phyloP scores from a whole-genome alignment of 2,797 vertebrate species.

The Ateles fusciceps region DNA sequence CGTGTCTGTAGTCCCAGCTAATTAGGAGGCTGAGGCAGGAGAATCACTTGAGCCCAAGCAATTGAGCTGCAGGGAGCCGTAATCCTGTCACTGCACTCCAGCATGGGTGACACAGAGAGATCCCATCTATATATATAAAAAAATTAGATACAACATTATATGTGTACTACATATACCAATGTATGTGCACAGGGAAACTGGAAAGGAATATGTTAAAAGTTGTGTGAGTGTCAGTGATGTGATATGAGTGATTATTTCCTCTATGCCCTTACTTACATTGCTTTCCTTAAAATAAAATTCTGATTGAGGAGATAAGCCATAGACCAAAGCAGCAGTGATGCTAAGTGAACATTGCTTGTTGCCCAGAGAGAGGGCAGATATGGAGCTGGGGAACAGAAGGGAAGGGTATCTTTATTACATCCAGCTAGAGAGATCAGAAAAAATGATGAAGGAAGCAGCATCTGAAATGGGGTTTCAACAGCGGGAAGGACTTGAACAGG shows the following conservation, averaged over 20 bases:
- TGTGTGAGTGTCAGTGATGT: background rate
- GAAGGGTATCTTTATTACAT: background rate
- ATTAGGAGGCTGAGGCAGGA: background rate
- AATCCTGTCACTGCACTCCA: background rate
- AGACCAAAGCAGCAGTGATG: background rate
- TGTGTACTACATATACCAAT: conserved; percentile 6
- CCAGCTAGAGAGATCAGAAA: background rate
- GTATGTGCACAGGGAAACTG: background rate
- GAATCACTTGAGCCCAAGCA: background rate
- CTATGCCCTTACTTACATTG: background rate
- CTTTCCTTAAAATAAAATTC: conserved; percentile 19
- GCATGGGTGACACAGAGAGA: background rate
- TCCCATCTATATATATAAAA: background rate
- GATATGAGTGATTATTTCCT: background rate
- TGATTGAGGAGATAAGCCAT: conserved; percentile 12
- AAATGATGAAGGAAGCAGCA: background rate
- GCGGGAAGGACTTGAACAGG: background rate
- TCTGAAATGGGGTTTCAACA: conserved; percentile 5
- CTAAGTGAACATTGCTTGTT: background rate
- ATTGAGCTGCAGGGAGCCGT: background rate
- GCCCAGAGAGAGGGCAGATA: background rate
- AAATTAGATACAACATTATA: background rate
- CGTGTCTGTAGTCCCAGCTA: background rate
- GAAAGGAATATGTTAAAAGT: conserved; percentile 7
- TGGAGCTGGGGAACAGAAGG: background rate